A percentile compares a stretch with the other conserved stretches of the same genome.
These are phyloP conservation scores for Nomada flava DNA, from an alignment of 2,888 invertebrate species.

Conservation along the genomic window DNA sequence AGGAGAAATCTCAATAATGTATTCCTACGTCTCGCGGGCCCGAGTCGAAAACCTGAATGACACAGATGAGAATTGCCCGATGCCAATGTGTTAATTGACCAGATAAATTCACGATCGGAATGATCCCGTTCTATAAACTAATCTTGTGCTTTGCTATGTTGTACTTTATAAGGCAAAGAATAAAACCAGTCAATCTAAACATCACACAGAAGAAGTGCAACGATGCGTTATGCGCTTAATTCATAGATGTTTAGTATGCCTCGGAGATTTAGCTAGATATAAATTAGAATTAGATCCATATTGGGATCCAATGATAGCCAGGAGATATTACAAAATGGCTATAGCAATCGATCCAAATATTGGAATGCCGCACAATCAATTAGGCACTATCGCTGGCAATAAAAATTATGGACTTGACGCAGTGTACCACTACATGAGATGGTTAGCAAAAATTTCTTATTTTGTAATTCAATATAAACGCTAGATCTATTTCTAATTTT, in stretches of 20 bases:
- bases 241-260: slow-evolving; percentile 94
- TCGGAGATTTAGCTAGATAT: slow-evolving; percentile 96
- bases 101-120: background rate
- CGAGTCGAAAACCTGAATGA: no score
- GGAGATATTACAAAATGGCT: slow-evolving; percentile 94
- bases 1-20: no score
- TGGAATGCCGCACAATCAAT: slow-evolving; percentile 97
- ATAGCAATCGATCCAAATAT: slow-evolving; percentile 90
- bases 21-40: no score
- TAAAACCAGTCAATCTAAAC: slow-evolving; percentile 65
- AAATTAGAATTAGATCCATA: slow-evolving; percentile 90
- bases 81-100: no score
- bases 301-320: slow-evolving; percentile 89
- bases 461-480: background rate
- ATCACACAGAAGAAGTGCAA: slow-evolving; percentile 85
- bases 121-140: background rate
- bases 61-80: no score
- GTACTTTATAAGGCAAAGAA: slow-evolving; percentile 54
- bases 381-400: slow-evolving; percentile 93
- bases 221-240: slow-evolving; percentile 91
- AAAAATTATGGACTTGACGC: slow-evolving; percentile 94
- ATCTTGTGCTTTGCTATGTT: background rate
- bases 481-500: background rate
- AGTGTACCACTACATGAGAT: slow-evolving; percentile 95
- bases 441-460: slow-evolving; percentile 85